phyloP scores from a whole-genome alignment of 2,113 vertebrate genomes.

The Puffinus mauretanicus region DNA sequence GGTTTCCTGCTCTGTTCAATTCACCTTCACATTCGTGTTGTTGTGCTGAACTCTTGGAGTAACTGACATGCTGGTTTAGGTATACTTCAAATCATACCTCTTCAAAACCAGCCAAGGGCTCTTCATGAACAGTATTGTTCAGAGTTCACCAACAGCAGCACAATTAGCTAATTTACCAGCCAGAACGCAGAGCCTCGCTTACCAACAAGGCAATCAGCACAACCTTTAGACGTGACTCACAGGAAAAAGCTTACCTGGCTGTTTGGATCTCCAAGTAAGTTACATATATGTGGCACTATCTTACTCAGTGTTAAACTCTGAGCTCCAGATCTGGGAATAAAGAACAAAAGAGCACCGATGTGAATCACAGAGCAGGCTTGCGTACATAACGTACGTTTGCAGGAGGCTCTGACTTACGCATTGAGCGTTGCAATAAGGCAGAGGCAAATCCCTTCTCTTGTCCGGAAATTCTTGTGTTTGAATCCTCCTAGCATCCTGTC shows the following conservation, averaged over 20 bases:
- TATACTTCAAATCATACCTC: neutral
- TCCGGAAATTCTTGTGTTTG: conserved; percentile 99
- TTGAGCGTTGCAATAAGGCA: conserved; percentile 95
- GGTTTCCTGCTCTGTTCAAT: neutral
- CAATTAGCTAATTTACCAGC: neutral
- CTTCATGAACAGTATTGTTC: neutral
- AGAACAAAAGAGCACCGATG: neutral
- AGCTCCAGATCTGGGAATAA: conserved; percentile 88
- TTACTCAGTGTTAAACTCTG: conserved; percentile 97
- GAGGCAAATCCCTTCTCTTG: conserved; percentile 96
- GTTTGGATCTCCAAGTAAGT: conserved; percentile 94
- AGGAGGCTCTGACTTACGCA: conserved; percentile 77
- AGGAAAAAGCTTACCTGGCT: conserved; percentile 85
- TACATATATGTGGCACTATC: conserved; percentile 99
- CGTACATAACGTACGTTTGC: neutral
- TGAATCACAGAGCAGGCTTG: neutral
- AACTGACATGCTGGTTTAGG: neutral
- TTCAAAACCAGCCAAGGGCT: neutral
- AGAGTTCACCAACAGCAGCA: neutral
- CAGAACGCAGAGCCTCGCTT: neutral
- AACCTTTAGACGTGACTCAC: neutral
- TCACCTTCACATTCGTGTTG: neutral
- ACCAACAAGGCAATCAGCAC: neutral
- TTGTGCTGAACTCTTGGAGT: neutral
- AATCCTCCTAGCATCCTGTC: conserved; percentile 96